A percentile compares a stretch with the other conserved stretches of the same genome.
Conservation (phyloP, 2,113 vertebrate genomes). For the Salvelinus alpinus region DNA sequence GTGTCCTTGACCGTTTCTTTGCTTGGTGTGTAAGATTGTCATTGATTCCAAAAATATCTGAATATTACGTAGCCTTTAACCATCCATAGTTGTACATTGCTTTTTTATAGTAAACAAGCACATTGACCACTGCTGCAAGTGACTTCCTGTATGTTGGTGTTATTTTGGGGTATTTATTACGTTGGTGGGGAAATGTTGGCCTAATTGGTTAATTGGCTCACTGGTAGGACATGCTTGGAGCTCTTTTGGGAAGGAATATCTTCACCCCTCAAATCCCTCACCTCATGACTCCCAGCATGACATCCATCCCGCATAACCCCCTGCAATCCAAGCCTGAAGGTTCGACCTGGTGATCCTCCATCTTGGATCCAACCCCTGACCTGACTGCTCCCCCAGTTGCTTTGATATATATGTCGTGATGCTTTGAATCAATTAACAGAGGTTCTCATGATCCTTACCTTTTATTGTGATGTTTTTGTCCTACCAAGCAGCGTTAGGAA, state of each 20-base stretch:
- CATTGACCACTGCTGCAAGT: constrained; percentile 11
- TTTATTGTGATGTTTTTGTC: constrained; percentile 78
- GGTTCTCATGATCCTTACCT: constrained; percentile 30
- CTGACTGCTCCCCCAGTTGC: background rate
- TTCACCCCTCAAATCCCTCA: constrained; percentile 30
- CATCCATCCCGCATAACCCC: background rate
- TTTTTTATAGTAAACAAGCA: background rate
- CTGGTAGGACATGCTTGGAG: constrained; percentile 21
- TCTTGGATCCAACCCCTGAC: constrained; percentile 18
- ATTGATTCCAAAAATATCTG: background rate
- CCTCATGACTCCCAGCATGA: constrained; percentile 38
- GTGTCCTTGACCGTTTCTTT: background rate
- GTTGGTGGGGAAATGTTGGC: constrained; percentile 45
- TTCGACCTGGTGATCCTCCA: constrained; percentile 12
- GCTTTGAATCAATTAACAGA: constrained; percentile 21
- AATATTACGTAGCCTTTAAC: background rate
- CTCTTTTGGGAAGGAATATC: constrained; percentile 25
- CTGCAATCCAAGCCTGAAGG: too few relatives aligned
- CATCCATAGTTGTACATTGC: background rate
- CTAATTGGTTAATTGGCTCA: constrained; percentile 53
- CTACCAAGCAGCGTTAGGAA: constrained; percentile 96
- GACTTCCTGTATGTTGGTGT: background rate
- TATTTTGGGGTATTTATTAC: constrained; percentile 14
- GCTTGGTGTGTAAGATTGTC: background rate
- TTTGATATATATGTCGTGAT: background rate